Percentiles rank a stretch among this genome's conserved stretches.
phyloP scores from a whole-genome alignment of 2,797 vertebrate species.

The Semotilus atromaculatus region DNA sequence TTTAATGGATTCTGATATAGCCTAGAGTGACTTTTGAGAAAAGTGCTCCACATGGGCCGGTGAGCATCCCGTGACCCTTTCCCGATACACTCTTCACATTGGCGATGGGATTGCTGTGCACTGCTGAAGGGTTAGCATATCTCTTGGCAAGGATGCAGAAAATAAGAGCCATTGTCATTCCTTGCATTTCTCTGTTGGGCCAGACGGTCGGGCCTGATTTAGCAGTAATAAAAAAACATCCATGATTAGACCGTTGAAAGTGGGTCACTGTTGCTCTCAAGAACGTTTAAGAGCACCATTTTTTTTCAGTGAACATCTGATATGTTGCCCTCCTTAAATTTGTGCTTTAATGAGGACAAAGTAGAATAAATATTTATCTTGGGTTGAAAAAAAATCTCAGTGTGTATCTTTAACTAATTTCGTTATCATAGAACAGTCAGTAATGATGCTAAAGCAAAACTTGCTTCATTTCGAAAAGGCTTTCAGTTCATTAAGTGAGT shows the following conservation, averaged over 20 bases:
- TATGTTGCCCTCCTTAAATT: not conserved
- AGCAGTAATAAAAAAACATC: conserved; percentile 35
- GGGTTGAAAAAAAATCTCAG: not conserved
- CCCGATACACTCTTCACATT: not conserved
- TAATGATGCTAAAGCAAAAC: not conserved
- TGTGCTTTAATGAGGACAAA: conserved; percentile 3
- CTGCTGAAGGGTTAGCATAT: conserved; percentile 28
- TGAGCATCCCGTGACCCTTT: not conserved
- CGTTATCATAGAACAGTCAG: not conserved
- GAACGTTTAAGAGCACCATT: not conserved
- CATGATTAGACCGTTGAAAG: conserved; percentile 32
- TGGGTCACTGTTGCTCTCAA: conserved; percentile 17
- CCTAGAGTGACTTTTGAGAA: not conserved
- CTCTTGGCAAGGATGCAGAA: conserved; percentile 30
- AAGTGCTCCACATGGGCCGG: not conserved
- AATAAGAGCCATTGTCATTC: conserved; percentile 38
- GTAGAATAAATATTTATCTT: not conserved
- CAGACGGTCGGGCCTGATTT: conserved; percentile 20
- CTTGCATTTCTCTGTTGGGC: conserved; percentile 36
- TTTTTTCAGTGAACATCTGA: not conserved
- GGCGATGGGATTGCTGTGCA: not conserved
- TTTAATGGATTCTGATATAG: not conserved
- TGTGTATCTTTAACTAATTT: not conserved
- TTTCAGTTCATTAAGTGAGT: not conserved
- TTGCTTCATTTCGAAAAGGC: not conserved